These are phyloP conservation scores for Caenorhabditis drosophilae DNA, from an alignment of 2,888 invertebrate species.

Conservation along the genomic window DNA sequence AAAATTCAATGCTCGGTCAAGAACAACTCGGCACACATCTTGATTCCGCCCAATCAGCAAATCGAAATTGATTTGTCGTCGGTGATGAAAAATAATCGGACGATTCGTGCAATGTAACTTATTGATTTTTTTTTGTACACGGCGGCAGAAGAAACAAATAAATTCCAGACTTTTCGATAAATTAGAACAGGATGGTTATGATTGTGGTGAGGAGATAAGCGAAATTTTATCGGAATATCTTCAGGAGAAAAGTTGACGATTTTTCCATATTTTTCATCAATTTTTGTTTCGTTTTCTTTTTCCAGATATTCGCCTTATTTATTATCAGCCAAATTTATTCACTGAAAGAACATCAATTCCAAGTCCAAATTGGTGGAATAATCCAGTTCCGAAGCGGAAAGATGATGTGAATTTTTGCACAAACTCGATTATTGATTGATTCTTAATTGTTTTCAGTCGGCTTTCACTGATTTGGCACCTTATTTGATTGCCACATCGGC, in stretches of 20 bases:
- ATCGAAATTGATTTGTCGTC: slow-evolving; percentile 23
- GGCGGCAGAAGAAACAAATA: no score
- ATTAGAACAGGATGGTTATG: slow-evolving; percentile 41
- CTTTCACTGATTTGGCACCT: slow-evolving; percentile 44
- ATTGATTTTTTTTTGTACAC: no score
- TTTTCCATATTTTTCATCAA: no score
- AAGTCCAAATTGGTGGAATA: slow-evolving; percentile 43
- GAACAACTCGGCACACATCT: slow-evolving; percentile 12
- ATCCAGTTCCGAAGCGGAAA: slow-evolving; percentile 41
- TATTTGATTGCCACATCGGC: slow-evolving; percentile 38
- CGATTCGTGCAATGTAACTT: slow-evolving; percentile 36
- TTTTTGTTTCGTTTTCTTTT: no score
- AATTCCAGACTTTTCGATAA: slow-evolving; percentile 40
- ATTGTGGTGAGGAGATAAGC: slow-evolving; percentile 45
- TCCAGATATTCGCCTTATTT: slow-evolving; percentile 33
- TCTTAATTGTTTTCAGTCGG: slow-evolving; percentile 40
- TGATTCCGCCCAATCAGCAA: slow-evolving; percentile 10
- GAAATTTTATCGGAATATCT: slow-evolving; percentile 32
- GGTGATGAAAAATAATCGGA: slow-evolving; percentile 19
- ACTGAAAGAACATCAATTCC: slow-evolving; percentile 38
- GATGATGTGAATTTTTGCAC: slow-evolving; percentile 29
- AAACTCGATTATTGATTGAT: no score
- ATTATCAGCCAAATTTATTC: slow-evolving; percentile 27
- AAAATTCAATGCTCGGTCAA: slow-evolving; percentile 19
- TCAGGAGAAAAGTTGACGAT: slow-evolving; percentile 36